These are phyloP conservation scores for Tragelaphus oryx DNA, from an alignment of 2,797 vertebrate species.

Conservation along the genomic window DNA sequence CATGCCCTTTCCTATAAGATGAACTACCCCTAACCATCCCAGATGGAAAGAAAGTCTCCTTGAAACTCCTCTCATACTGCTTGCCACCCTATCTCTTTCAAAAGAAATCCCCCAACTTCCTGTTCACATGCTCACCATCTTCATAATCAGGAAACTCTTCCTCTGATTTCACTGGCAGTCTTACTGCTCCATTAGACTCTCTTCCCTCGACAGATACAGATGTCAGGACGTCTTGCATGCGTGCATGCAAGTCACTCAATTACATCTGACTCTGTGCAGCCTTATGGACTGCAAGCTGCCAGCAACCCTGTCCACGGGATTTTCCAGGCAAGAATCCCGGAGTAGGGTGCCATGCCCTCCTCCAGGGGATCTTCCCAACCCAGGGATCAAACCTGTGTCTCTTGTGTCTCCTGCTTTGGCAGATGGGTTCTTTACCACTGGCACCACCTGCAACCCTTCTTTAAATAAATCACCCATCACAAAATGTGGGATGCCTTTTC, in stretches of 20 bases:
- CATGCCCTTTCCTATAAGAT: background rate
- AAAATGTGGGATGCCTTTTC: background rate
- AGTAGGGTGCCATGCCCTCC: background rate
- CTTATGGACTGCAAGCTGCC: background rate
- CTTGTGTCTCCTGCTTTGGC: background rate
- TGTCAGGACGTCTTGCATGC: background rate
- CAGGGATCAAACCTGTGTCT: background rate
- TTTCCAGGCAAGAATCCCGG: background rate
- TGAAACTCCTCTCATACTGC: background rate
- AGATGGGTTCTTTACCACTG: background rate
- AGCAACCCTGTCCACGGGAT: fast-evolving
- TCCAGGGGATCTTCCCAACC: background rate
- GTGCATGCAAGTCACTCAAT: background rate
- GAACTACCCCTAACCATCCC: background rate
- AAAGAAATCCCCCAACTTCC: background rate
- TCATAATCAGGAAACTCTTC: background rate
- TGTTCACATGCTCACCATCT: background rate
- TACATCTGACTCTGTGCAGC: background rate
- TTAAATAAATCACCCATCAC: background rate
- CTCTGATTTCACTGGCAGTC: background rate
- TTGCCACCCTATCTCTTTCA: background rate
- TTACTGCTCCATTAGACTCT: background rate
- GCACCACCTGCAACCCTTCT: background rate
- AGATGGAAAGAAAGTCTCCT: background rate
- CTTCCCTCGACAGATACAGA: background rate